These are phyloP conservation scores for Hydrotaea diabolus DNA, from an alignment of 2,888 invertebrate species.

Conservation along the genomic window DNA sequence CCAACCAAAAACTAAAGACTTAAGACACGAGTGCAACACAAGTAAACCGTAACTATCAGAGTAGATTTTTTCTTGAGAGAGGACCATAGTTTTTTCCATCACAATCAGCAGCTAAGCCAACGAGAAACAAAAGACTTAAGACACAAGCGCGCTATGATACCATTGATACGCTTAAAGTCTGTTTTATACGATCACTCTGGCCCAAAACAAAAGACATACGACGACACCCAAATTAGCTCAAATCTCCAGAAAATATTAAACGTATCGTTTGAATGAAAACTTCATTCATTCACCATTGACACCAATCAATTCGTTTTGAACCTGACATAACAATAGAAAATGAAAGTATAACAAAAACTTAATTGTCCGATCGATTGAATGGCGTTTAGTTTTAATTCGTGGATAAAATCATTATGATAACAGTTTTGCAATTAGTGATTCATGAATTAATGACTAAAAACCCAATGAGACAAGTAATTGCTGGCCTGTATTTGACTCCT, in stretches of 20 bases:
- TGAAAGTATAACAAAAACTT: constrained; percentile 14
- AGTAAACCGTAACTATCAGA: too few relatives aligned
- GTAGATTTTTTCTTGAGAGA: too few relatives aligned
- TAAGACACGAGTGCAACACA: neutral
- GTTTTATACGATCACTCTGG: neutral
- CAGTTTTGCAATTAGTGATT: neutral
- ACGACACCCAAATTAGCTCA: too few relatives aligned
- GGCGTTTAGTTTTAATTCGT: constrained; percentile 6
- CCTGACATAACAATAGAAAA: constrained; percentile 31
- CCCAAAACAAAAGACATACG: too few relatives aligned
- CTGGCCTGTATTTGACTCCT: too few relatives aligned
- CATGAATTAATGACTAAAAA: too few relatives aligned
- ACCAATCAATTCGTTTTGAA: constrained; percentile 5
- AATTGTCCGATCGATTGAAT: constrained; percentile 4
- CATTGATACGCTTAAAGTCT: neutral
- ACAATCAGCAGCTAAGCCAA: neutral
- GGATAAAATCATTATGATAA: neutral
- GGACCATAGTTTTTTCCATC: too few relatives aligned
- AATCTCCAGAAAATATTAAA: neutral
- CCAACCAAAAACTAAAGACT: constrained; percentile 24
- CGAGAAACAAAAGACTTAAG: constrained; percentile 53
- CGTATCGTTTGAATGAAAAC: neutral
- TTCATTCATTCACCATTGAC: neutral
- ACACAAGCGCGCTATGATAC: constrained; percentile 14
- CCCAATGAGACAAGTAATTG: too few relatives aligned